Evolutionary conservation across 1,140 invertebrate genomes (phyloP).

Genomic region (Drosophila paulistorum): DNA sequence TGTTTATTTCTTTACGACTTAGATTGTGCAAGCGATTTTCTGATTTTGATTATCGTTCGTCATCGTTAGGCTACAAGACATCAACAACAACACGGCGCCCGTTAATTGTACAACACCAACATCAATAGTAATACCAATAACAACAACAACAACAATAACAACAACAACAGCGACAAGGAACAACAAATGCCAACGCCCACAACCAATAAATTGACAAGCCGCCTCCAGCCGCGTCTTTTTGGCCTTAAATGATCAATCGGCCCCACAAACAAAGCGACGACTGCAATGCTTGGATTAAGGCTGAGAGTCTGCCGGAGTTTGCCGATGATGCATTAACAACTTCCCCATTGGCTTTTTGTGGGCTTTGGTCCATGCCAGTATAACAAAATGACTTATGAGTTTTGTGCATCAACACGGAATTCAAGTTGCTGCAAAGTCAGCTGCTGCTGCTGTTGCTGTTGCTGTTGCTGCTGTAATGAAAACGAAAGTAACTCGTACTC

Average conservation of each 20-base stretch:
- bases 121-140: conserved; percentile 31
- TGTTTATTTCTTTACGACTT: conserved; percentile 19
- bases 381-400: conserved; percentile 73
- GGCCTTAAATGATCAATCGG: conserved; percentile 79
- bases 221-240: conserved; percentile 40
- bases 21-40: conserved; percentile 69
- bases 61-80: conserved; percentile 51
- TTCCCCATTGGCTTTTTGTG: conserved; percentile 66
- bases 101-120: conserved; percentile 66
- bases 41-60: conserved; percentile 62
- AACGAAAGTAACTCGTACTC: conserved; percentile 73
- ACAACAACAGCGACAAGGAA: conserved; percentile 24
- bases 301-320: conserved; percentile 9
- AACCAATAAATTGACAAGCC: conserved; percentile 66
- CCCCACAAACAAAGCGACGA: conserved; percentile 62
- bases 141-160: conserved; percentile 27
- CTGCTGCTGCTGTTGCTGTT: conserved; percentile 27
- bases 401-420: conserved; percentile 76
- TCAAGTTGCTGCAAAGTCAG: conserved; percentile 43
- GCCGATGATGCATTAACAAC: conserved; percentile 71
- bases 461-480: conserved; percentile 60
- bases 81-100: conserved; percentile 53
- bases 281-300: conserved; percentile 16
- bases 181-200: conserved; percentile 69
- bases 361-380: conserved; percentile 46